phyloP scores from a whole-genome alignment of 2,888 invertebrate genomes.

The Acleris laterana region DNA sequence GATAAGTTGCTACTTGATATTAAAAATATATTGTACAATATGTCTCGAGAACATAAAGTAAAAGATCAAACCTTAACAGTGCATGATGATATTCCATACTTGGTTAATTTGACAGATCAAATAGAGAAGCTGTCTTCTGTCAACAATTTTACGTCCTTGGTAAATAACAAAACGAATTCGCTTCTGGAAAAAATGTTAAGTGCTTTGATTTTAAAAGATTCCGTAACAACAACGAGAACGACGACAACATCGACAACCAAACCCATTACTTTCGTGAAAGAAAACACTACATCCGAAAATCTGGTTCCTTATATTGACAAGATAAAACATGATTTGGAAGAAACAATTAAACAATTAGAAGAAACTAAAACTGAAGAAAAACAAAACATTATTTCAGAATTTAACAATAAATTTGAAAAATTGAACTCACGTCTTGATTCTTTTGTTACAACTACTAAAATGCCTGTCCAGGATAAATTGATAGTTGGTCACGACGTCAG shows the following conservation, averaged over 20 bases:
- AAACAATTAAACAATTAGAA: conserved; percentile 15
- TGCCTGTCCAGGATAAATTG: conserved; percentile 26
- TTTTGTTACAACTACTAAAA: conserved; percentile 13
- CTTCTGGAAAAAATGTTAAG: conserved; percentile 47
- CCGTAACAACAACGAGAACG: conserved; percentile 1
- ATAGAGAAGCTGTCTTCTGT: conserved; percentile 15
- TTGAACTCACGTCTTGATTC: conserved; percentile 37
- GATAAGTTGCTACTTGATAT: conserved; percentile 45
- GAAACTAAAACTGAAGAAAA: conserved; percentile 42
- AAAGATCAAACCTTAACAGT: conserved; percentile 1
- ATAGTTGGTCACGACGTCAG: conserved; percentile 2
- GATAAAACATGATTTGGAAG: conserved; percentile 46
- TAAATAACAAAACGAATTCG: conserved; percentile 39
- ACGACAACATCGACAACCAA: conserved; percentile 5
- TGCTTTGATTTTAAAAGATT: conserved; percentile 30
- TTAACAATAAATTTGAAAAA: conserved; percentile 43
- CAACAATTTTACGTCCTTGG: conserved; percentile 12
- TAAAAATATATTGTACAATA: conserved; percentile 45
- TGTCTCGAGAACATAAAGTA: conserved; percentile 34
- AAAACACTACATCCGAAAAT: conserved; percentile 40
- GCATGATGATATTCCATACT: conserved; percentile 24
- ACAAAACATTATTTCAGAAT: conserved; percentile 43
- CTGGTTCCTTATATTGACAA: conserved; percentile 44
- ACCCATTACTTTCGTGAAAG: conserved; percentile 36
- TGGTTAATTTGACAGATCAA: conserved; percentile 33